Conservation (phyloP, 2,888 invertebrate genomes). For the Tuta absoluta region DNA sequence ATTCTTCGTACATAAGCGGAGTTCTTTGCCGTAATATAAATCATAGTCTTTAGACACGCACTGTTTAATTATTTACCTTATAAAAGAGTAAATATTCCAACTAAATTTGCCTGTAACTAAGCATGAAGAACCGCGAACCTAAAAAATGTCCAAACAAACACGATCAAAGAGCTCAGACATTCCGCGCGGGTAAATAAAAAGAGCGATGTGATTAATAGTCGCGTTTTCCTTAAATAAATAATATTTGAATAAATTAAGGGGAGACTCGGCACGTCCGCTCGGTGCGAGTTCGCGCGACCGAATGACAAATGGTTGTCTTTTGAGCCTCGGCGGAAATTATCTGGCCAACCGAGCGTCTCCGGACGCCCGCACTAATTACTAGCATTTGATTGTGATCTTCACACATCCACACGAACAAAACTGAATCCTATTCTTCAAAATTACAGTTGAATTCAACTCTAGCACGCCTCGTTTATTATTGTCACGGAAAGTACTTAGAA, state of each 20-base stretch:
- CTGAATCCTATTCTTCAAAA: constrained; percentile 50
- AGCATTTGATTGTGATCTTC: constrained; percentile 77
- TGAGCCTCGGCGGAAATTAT: constrained; percentile 80
- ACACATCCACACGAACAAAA: constrained; percentile 43
- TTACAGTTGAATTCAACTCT: constrained; percentile 42
- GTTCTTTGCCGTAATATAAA: constrained; percentile 13
- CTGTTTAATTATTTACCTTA: constrained; percentile 22
- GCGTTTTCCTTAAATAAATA: constrained; percentile 80
- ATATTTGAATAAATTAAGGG: constrained; percentile 79
- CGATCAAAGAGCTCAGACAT: constrained; percentile 70
- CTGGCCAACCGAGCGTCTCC: constrained; percentile 76
- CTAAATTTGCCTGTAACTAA: constrained; percentile 40
- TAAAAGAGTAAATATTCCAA: constrained; percentile 28
- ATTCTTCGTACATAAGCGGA: neutral
- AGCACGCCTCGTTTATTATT: constrained; percentile 57
- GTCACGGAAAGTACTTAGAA: constrained; percentile 77
- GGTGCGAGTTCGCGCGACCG: constrained; percentile 69
- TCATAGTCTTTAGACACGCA: constrained; percentile 20
- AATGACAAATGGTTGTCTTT: constrained; percentile 80
- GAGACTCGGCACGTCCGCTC: constrained; percentile 67
- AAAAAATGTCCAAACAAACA: constrained; percentile 66
- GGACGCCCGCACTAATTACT: constrained; percentile 77
- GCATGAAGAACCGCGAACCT: constrained; percentile 50
- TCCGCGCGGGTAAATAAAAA: constrained; percentile 76
- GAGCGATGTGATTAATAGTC: constrained; percentile 78